Base-by-base conservation (phyloP, 2,113 vertebrate species). In the Cricetomys ansorgei region DNA sequence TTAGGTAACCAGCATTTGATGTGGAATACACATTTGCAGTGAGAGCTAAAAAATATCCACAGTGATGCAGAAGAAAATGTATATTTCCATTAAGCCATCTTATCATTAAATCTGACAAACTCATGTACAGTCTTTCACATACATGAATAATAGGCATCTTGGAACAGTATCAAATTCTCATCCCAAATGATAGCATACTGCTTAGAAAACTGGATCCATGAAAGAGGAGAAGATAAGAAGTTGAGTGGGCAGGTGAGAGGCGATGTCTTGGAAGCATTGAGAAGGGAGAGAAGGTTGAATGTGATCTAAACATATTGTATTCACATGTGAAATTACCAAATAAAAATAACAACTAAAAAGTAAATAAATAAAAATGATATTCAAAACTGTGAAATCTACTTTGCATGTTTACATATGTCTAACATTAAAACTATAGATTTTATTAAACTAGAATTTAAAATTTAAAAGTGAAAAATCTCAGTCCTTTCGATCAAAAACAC, bases 61-160 rank as follows among this genome's bases (percentile, higher is more conserved):
- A 23, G 8, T 94, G 72, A 96, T 93, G 81, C 57, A 88, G 57
- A 96, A 95, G 55, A 94, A 89, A 94, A 96, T 76, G 34, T 93
- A 70, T 57, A 94, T 96, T 96, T 95, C 73, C 88, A 83, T 92
- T 79, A 91, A 96, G 83, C 64, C 45, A 0, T 88, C 65, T 84
- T 75, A 23, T 89, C 80, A 92, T 83, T 97, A 67, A 76, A 45
- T 87, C 48, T 88, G 85, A 62, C 27, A 90, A 94, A 93, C 87
- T 37, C 69, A 94, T 53, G 77, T 31, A 76, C 34, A 93, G n/a
- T 70, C 64, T 89, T 97, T 65, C 87, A 93, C 37, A 43, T 21
- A 70, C 16, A 64, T 43, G 27, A 96, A 93, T 91, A 92, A 94
- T 86, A 9, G 55, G 15, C 19, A 83, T 62, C 65, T 87, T 93